phyloP scores from a whole-genome alignment of 2,113 vertebrate species.

The Prunella himalayana region DNA sequence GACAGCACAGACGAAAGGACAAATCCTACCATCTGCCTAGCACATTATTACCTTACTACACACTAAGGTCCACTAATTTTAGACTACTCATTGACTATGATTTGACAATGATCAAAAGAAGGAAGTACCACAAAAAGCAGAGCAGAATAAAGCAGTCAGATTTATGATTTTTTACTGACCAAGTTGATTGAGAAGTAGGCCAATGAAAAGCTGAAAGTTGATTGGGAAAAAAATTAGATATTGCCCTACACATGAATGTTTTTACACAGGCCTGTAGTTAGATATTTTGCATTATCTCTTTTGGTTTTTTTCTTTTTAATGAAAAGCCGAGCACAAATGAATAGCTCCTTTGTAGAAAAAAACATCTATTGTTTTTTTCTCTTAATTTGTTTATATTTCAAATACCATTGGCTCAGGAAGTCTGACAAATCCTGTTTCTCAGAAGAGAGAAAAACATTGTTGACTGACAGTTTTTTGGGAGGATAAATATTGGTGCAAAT shows the following conservation, averaged over 20 bases:
- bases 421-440: constrained; percentile 46
- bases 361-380: not conserved
- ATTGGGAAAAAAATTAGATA: not conserved
- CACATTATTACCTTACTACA: not conserved
- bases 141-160: not conserved
- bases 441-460: constrained; percentile 14
- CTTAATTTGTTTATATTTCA: constrained; percentile 41
- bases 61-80: not conserved
- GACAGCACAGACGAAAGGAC: not conserved
- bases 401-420: constrained; percentile 15
- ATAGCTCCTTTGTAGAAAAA: not conserved
- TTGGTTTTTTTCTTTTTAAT: not conserved
- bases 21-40: not conserved
- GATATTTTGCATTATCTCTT: not conserved
- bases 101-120: not conserved
- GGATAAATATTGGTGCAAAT: not conserved
- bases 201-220: not conserved
- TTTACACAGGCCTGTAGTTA: not conserved
- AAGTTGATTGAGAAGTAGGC: not conserved
- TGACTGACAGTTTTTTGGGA: not conserved
- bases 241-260: not conserved
- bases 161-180: not conserved
- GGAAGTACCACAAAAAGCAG: not conserved
- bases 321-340: not conserved
- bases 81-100: not conserved